Evolutionary conservation across 1,140 invertebrate species (phyloP).

Genomic region (Psix sp.): DNA sequence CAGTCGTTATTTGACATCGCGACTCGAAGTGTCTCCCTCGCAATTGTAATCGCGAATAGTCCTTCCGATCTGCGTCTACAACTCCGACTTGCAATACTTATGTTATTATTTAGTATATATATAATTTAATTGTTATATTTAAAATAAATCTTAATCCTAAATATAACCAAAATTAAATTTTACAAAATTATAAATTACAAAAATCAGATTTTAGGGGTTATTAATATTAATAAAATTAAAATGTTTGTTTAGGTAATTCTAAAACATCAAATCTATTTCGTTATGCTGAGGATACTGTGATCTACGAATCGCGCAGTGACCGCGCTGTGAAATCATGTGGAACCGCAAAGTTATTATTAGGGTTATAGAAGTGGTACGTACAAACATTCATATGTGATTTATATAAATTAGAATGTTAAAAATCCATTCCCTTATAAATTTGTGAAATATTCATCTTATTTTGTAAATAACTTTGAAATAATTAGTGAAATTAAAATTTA

Average conservation of each 20-base stretch:
- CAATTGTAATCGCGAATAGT: conserved; percentile 7
- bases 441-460: background rate
- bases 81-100: background rate
- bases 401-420: background rate
- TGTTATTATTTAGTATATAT: background rate
- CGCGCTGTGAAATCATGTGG: conserved; percentile 69
- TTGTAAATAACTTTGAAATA: too few species aligned
- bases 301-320: conserved; percentile 46
- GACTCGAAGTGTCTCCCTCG: conserved; percentile 59
- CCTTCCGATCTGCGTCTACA: conserved; percentile 13
- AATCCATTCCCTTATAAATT: background rate
- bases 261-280: conserved; percentile 26
- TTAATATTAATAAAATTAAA: background rate
- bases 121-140: too few species aligned
- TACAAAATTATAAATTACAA: background rate
- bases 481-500: too few species aligned
- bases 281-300: conserved; percentile 49
- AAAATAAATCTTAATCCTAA: too few species aligned
- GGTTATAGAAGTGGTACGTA: conserved; percentile 78
- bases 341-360: conserved; percentile 76
- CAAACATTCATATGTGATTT: conserved; percentile 4
- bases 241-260: conserved; percentile 7
- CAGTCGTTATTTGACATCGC: conserved; percentile 69
- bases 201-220: background rate
- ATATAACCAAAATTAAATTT: background rate